Evolutionary conservation across 2,113 vertebrate genomes (phyloP), one percentile per base, ranked within the genome.

Genomic region (Eidolon helvum): DNA sequence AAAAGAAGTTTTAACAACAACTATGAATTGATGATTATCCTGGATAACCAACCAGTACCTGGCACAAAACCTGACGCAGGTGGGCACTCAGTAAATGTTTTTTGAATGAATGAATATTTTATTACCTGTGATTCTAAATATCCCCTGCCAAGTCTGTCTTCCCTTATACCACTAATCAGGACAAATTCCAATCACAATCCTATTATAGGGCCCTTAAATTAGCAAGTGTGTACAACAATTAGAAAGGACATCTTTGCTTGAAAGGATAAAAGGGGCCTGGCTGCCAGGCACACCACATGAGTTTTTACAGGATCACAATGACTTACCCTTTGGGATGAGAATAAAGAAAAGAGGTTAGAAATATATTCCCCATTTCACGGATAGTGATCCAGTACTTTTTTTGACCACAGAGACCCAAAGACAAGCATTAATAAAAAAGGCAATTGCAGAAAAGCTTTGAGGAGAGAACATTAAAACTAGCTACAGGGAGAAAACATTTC

Each of bases 391-490:
- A 16, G 63, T 72, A 59, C 43, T 83, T 82, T 79, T 84, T 85
- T 53, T 53, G 4, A 43, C 50, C 72, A 63, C 40, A 78, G 94
- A 86, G 93, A 68, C 88, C 90, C 21, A 10, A 91, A 50, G 85
- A 94, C 61, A 97, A 97, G 43, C 30, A 95, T 88, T 97, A 97
- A 96, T 92, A 95, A 30, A 96, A 97, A 98, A 96, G 68, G 33
- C 91, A 86, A 80, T 22, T 83, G 50, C n/a, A 96, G 80, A 83
- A 97, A 92, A 94, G 38, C 61, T 95, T 94, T 92, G 68, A 69
- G 26, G 78, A 92, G 30, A 89, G 35, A 61, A 91, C 38, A 91
- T 68, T 94, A 90, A 96, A 95, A 94, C 86, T 85, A 90, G 66
- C 71, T 94, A 57, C 3, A 28, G 55, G 15, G 4, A 96, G 16